Evolutionary conservation across 2,888 invertebrate species (phyloP).

Genomic region (Drosophila paranaensis): DNA sequence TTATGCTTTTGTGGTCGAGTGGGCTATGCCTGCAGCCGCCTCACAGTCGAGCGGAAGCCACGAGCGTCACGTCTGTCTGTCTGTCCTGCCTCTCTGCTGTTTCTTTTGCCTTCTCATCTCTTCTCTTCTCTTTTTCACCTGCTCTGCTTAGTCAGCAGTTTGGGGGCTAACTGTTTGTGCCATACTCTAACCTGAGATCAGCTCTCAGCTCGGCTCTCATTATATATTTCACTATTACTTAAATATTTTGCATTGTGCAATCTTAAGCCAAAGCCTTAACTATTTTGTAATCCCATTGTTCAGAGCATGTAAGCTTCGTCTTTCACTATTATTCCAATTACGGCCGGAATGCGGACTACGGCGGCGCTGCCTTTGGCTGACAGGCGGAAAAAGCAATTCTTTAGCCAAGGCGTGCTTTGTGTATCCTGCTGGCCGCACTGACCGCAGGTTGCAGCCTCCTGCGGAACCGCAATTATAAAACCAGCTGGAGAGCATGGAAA

Average conservation of each 20-base stretch:
- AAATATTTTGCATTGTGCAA: neutral
- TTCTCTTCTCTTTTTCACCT: neutral
- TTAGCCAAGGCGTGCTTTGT: constrained; percentile 50
- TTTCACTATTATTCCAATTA: constrained; percentile 60
- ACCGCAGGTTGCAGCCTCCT: constrained; percentile 68
- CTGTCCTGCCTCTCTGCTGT: constrained; percentile 12
- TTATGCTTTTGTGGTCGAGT: constrained; percentile 79
- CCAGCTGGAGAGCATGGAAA: constrained; percentile 38
- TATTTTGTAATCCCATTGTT: constrained; percentile 48
- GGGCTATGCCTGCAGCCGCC: constrained; percentile 16
- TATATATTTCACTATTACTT: constrained; percentile 7
- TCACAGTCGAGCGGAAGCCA: constrained; percentile 27
- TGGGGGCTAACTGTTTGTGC: constrained; percentile 16
- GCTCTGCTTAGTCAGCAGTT: constrained; percentile 47
- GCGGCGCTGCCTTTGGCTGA: neutral
- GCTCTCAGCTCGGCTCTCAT: neutral
- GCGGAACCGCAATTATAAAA: constrained; percentile 76
- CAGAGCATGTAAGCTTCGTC: constrained; percentile 52
- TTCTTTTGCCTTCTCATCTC: too few species aligned
- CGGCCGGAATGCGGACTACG: constrained; percentile 5
- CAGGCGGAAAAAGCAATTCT: constrained; percentile 49
- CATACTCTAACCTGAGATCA: constrained; percentile 9
- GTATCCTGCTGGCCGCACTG: constrained; percentile 63
- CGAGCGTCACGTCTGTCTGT: constrained; percentile 38
- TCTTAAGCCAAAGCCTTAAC: constrained; percentile 14